Evolutionary conservation across 2,113 vertebrate genomes (phyloP), one percentile per base, ranked within the genome.

Genomic region (Montifringilla adamsi): DNA sequence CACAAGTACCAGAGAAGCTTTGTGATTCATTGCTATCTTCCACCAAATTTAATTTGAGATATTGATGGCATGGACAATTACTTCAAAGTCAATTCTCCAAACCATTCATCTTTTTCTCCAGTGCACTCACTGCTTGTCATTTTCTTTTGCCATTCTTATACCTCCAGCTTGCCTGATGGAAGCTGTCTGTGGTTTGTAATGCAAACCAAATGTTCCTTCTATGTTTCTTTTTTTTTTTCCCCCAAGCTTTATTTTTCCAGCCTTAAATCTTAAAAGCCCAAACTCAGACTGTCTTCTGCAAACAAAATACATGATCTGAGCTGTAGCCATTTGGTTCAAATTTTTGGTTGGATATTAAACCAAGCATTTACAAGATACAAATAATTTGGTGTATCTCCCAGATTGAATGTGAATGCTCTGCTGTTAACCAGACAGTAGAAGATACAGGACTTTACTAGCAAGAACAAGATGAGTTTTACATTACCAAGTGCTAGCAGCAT

Each of bases 141-240:
- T 75, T 95, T 94, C 74, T 89, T 68, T 95, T 86, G 88, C 47
- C 91, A 60, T 89, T 96, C 93, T 93, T 80, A 62, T 83, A 87
- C 92, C 80, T 82, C 76, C 70, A 86, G 69, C 30, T 55, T 1
- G 77, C 67, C 93, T 87, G 85, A 94, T 94, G 93, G 84, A 96
- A 96, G 93, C 87, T 96, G 94, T 92, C 96, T 96, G 97, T 95
- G 93, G 96, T 93, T 93, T 80, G 47, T 92, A 97, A 90, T 70
- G 76, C 63, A 96, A 96, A 94, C 91, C 93, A 92, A 90, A 90
- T 95, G 94, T 96, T 96, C 72, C 58, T 87, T 47, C 79, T 89
- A 86, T 89, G 66, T 84, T 91, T 62, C 43, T 27, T 50, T 73
- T 28, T 79, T 28, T 79, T 21, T 44, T 58, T 21, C 1, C 0